phyloP scores from a whole-genome alignment of 2,888 invertebrate species.

The Tetheella fluctuosa region DNA sequence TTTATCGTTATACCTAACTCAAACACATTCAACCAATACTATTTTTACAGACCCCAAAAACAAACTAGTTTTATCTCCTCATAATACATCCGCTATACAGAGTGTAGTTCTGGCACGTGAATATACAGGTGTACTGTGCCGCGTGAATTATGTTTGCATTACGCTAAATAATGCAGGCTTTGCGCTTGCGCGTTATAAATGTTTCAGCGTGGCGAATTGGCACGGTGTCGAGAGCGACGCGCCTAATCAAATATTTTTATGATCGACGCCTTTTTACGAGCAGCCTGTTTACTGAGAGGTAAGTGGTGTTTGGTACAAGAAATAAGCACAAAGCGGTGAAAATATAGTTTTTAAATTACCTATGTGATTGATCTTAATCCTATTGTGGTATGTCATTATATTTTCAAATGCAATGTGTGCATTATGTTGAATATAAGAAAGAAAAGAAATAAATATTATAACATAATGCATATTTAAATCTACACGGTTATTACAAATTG shows the following conservation, averaged over 20 bases:
- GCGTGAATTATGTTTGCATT: conserved; percentile 40
- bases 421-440: too few species aligned
- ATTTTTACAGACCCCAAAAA: not conserved
- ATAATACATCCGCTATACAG: not conserved
- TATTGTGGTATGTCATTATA: too few species aligned
- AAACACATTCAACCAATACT: not conserved
- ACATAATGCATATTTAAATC: too few species aligned
- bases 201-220: conserved; percentile 73
- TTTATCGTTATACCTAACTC: not conserved
- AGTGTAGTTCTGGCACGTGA: not conserved
- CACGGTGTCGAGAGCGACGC: conserved; percentile 60
- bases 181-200: conserved; percentile 65
- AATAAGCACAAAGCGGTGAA: not conserved
- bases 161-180: conserved; percentile 47
- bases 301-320: conserved; percentile 37
- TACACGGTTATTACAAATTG: too few species aligned
- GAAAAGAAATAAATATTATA: too few species aligned
- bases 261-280: conserved; percentile 80
- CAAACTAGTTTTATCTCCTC: not conserved
- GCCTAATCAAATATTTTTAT: conserved; percentile 84
- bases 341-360: too few species aligned
- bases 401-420: too few species aligned
- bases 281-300: conserved; percentile 59
- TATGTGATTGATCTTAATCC: too few species aligned
- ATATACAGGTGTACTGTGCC: not conserved